phyloP scores from a whole-genome alignment of 2,797 vertebrate genomes.

The Fratercula arctica region DNA sequence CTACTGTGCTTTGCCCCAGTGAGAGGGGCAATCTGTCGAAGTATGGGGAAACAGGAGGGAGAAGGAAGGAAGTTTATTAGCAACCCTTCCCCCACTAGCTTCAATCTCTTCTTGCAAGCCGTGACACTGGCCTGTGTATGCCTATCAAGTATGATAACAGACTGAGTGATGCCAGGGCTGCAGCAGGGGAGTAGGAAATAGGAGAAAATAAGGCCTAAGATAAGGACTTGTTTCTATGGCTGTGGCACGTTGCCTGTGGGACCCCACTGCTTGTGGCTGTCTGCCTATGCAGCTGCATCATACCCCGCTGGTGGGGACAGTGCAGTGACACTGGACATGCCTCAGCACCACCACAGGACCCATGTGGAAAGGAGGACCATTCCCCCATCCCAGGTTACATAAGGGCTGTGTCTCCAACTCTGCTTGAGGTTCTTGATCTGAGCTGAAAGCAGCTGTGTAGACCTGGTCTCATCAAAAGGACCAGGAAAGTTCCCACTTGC shows the following conservation, averaged over 20 bases:
- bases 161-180: not conserved
- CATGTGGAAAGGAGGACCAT: not conserved
- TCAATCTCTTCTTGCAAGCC: not conserved
- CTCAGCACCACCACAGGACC: not conserved
- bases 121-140: accelerated
- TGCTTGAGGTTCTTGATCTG: not conserved
- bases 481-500: not conserved
- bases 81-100: not conserved
- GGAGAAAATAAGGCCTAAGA: not conserved
- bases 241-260: not conserved
- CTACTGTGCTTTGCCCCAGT: not conserved
- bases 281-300: not conserved
- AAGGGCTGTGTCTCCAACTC: not conserved
- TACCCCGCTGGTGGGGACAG: not conserved
- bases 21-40: not conserved
- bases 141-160: not conserved
- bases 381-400: not conserved
- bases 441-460: not conserved
- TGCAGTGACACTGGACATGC: not conserved
- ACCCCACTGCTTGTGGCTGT: not conserved
- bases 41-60: not conserved
- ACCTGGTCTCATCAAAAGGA: not conserved
- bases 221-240: not conserved
- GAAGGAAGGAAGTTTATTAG: not conserved
- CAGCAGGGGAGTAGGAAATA: not conserved